These are phyloP conservation scores for Cyanocitta stelleri DNA, from an alignment of 2,113 vertebrate species.

Conservation along the genomic window DNA sequence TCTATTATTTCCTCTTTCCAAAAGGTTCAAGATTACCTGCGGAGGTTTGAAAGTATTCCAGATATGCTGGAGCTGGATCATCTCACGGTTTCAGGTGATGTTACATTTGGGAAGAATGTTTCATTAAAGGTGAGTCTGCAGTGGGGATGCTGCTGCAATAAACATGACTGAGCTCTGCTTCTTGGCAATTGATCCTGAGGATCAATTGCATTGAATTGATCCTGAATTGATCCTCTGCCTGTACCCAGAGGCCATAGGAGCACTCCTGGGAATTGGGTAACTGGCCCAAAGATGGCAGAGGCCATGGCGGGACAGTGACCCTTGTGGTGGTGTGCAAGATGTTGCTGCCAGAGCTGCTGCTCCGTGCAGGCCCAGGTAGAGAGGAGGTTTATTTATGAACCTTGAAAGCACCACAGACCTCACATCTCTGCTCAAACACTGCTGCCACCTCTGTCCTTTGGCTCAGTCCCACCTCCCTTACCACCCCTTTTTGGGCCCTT, in stretches of 20 bases:
- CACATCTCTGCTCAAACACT: neutral
- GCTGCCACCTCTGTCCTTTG: neutral
- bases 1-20: neutral
- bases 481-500: neutral
- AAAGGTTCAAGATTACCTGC: slow-evolving; percentile 95
- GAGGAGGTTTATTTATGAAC: neutral
- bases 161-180: neutral
- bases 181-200: neutral
- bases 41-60: slow-evolving; percentile 95
- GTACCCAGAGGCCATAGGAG: neutral
- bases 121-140: slow-evolving; percentile 85
- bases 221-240: neutral
- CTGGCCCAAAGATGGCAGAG: neutral
- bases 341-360: neutral
- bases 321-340: too few species aligned
- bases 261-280: neutral
- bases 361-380: neutral
- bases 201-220: neutral
- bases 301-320: neutral
- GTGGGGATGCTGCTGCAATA: neutral
- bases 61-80: slow-evolving; percentile 98
- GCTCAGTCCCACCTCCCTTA: neutral
- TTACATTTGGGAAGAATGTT: slow-evolving; percentile 96
- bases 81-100: slow-evolving; percentile 96
- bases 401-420: neutral